Evolutionary conservation across 2,113 vertebrate genomes (phyloP).

Genomic region (Festucalex cinctus): DNA sequence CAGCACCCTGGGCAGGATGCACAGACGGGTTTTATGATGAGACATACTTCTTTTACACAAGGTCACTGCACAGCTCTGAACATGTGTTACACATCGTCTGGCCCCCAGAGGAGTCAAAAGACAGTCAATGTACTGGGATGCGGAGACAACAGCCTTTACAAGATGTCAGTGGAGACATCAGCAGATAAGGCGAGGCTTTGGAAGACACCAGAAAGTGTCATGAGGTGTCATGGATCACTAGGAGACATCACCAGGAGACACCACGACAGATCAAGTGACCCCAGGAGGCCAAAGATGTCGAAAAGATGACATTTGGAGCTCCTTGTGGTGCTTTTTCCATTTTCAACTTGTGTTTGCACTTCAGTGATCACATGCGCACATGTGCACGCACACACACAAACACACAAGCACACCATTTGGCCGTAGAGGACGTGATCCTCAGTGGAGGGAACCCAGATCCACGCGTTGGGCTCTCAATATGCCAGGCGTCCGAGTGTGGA

Average conservation of each 20-base stretch:
- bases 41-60: no score
- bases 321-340: slow-evolving; percentile 6
- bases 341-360: slow-evolving; percentile 11
- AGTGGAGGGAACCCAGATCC: slow-evolving; percentile 66
- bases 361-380: neutral
- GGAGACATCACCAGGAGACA: neutral
- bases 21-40: no score
- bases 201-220: neutral
- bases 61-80: no score
- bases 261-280: neutral
- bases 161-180: neutral
- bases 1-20: no score
- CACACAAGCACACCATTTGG: slow-evolving; percentile 22
- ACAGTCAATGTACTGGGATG: no score
- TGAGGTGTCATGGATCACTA: neutral
- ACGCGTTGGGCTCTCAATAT: slow-evolving; percentile 71
- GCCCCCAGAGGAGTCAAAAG: no score
- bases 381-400: slow-evolving; percentile 6
- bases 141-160: no score
- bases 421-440: slow-evolving; percentile 47
- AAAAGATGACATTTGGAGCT: slow-evolving; percentile 22
- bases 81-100: no score
- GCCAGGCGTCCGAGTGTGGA: slow-evolving; percentile 50
- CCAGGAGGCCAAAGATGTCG: neutral
- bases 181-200: neutral